Base-by-base conservation (phyloP, 2,888 invertebrate species). In the Aphodius sticticus region DNA sequence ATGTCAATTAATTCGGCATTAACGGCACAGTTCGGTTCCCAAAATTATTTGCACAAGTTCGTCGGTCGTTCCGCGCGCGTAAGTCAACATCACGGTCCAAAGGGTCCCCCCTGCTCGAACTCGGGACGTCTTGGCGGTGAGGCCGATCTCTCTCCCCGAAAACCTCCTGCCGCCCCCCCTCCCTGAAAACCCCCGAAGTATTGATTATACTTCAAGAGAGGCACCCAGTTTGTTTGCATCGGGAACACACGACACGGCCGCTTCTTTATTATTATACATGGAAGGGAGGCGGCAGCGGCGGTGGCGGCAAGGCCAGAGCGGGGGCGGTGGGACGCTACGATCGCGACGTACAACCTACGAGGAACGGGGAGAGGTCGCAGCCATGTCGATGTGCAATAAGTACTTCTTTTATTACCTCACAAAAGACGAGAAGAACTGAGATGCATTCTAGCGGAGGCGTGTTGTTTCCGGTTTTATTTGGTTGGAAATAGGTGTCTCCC, bases 181-280 rank as follows among this genome's bases (percentile, higher is more conserved):
- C 77, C 70, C 72, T 75, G 69, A 72, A 72, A 35, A 76, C 80
- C 53, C 75, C 80, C 74, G 75, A 77, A 77, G 82, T 86, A 86
- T 86, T 86, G 86, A 86, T 86, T 86, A 86, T 86, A 84, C 84
- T 84, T 84, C 84, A 84, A 83, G 84, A 82, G 84, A 85, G 84
- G 86, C 77, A 84, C 84, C 84, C 84, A 84, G 84, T 84, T 86
- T 85, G 85, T 86, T 86, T 86, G 86, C 85, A 85, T 85, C 85
- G 82, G 77, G 81, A 84, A 85, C 86, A 86, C 85, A 86, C 86
- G 86, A 86, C 84, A 84, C 84, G 80, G 82, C 84, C 83, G 84
- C 83, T 84, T 82, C 83, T 83, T 84, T 84, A 84, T 84, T 84
- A 84, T 84, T 74, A 74, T 74, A 74, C 74, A 74, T 74, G 74